Evolutionary conservation across 2,113 vertebrate species (phyloP).

Genomic region (Trichechus manatus): DNA sequence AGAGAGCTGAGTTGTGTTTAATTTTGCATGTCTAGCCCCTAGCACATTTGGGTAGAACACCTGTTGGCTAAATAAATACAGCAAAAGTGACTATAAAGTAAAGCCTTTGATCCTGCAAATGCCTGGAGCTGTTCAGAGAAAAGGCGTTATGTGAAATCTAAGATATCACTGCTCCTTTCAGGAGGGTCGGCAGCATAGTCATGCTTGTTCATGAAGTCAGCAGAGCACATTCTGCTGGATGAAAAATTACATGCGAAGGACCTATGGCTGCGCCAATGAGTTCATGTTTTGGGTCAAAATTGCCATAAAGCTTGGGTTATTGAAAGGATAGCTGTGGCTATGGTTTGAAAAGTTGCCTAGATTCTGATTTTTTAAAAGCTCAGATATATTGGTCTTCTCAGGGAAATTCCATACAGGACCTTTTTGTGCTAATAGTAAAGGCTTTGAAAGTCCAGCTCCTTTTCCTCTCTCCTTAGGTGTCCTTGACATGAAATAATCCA

Average conservation of each 20-base stretch:
- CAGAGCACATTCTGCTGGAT: neutral
- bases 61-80: neutral
- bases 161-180: neutral
- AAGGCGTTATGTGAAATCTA: neutral
- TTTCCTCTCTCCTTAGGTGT: neutral
- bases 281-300: neutral
- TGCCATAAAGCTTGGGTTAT: neutral
- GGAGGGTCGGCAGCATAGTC: accelerated
- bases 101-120: neutral
- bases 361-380: neutral
- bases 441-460: neutral
- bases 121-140: neutral
- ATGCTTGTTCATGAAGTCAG: too few species aligned
- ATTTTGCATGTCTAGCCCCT: neutral
- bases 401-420: neutral
- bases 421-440: neutral
- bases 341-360: neutral
- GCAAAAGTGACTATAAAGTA: neutral
- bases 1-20: neutral
- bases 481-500: neutral
- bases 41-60: neutral
- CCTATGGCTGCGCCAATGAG: neutral
- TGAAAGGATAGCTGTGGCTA: neutral
- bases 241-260: neutral
- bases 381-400: neutral